These are phyloP conservation scores for Aegotheles bennettii DNA, from an alignment of 2,113 vertebrate genomes.

Conservation along the genomic window DNA sequence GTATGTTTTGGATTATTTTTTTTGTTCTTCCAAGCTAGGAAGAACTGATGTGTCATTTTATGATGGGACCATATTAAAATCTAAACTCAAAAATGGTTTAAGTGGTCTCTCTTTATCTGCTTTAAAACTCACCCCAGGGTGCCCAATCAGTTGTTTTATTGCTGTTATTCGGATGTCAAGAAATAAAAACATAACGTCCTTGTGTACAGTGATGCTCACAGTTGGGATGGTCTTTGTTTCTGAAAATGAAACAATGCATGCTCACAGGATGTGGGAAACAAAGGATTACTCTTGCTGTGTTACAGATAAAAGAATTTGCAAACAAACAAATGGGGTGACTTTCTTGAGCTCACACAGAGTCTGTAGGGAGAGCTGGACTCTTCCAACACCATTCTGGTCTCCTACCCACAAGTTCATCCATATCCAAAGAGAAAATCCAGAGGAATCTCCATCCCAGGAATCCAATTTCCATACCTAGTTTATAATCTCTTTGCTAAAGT, in stretches of 20 bases:
- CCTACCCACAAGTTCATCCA: background rate
- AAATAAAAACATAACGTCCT: background rate
- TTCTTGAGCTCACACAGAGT: background rate
- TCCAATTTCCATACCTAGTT: background rate
- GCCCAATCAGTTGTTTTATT: background rate
- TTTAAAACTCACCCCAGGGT: background rate
- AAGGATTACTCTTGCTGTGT: background rate
- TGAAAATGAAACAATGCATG: background rate
- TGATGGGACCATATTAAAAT: background rate
- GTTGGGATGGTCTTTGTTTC: background rate
- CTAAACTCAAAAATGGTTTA: background rate
- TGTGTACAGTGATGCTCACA: background rate
- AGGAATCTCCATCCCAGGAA: background rate
- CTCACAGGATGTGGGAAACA: background rate
- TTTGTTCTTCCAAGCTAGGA: background rate
- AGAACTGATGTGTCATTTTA: background rate
- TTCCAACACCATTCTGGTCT: background rate
- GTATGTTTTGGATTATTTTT: background rate
- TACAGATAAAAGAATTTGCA: background rate
- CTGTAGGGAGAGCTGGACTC: background rate
- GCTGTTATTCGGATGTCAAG: background rate
- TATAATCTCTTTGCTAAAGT: background rate
- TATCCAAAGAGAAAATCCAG: background rate
- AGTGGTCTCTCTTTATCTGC: background rate
- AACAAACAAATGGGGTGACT: background rate